Evolutionary conservation across 2,113 vertebrate species (phyloP).

Genomic region (Cebidichthys violaceus): DNA sequence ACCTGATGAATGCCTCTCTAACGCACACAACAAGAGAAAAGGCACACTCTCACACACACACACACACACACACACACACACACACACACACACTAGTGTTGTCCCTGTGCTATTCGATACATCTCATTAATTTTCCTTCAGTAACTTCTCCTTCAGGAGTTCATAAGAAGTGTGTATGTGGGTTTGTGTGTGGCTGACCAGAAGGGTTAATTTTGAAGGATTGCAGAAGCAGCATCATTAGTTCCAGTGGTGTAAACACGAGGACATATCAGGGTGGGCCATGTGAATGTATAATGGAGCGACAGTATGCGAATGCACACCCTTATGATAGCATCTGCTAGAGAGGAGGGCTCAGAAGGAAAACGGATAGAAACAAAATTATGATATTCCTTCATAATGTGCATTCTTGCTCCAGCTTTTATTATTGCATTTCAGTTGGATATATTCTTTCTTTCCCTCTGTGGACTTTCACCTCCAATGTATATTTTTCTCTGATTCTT

Average conservation of each 20-base stretch:
- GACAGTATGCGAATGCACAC: constrained; percentile 28
- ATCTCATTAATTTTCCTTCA: constrained; percentile 59
- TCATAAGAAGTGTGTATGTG: constrained; percentile 31
- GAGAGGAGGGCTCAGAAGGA: constrained; percentile 24
- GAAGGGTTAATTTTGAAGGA: constrained; percentile 74
- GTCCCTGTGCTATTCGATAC: constrained; percentile 30
- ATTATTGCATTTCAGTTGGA: constrained; percentile 26
- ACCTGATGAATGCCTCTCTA: constrained; percentile 31
- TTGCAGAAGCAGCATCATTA: constrained; percentile 63
- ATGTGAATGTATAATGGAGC: constrained; percentile 43
- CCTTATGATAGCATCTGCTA: constrained; percentile 14
- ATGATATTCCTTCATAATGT: constrained; percentile 32
- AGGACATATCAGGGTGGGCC: constrained; percentile 54
- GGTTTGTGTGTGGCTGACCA: constrained; percentile 51
- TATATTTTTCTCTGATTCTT: constrained; percentile 16
- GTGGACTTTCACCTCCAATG: neutral
- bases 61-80: constrained; percentile 26
- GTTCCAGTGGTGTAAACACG: constrained; percentile 69
- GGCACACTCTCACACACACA: constrained; percentile 17
- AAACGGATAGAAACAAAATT: constrained; percentile 53
- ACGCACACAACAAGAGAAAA: constrained; percentile 18
- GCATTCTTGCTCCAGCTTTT: neutral
- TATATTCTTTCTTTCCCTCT: neutral
- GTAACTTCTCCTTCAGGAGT: constrained; percentile 51
- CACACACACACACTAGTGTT: constrained; percentile 12